phyloP scores from a whole-genome alignment of 1,140 invertebrate genomes.

The Sarcophaga bullata region DNA sequence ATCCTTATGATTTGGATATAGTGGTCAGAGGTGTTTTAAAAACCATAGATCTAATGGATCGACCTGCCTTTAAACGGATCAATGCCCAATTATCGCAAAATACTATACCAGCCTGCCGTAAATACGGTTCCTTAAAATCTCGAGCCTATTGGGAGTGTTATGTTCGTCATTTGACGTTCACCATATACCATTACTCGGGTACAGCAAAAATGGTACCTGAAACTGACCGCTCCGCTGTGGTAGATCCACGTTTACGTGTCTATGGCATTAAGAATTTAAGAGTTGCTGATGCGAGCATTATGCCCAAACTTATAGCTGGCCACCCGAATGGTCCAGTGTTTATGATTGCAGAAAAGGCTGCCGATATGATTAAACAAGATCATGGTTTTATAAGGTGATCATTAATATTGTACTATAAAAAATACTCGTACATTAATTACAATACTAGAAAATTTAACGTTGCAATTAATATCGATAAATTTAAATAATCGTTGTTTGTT shows the following conservation, averaged over 20 bases:
- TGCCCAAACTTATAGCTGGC: slow-evolving; percentile 70
- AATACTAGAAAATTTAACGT: no score
- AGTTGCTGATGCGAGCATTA: slow-evolving; percentile 81
- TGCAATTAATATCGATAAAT: no score
- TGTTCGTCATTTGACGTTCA: slow-evolving; percentile 73
- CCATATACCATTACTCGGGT: slow-evolving; percentile 81
- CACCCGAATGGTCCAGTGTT: slow-evolving; percentile 74
- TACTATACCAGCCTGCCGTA: slow-evolving; percentile 73
- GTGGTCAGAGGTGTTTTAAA: slow-evolving; percentile 73
- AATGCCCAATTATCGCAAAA: slow-evolving; percentile 71
- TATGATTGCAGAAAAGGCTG: slow-evolving; percentile 79
- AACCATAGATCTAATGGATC: slow-evolving; percentile 70
- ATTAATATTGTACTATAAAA: no score
- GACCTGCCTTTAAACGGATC: slow-evolving; percentile 71
- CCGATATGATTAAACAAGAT: slow-evolving; percentile 74
- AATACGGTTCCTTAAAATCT: slow-evolving; percentile 72
- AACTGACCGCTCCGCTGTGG: slow-evolving; percentile 75
- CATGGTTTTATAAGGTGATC: slow-evolving; percentile 60
- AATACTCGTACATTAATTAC: no score
- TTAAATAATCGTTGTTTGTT: no score
- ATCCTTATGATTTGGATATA: slow-evolving; percentile 72
- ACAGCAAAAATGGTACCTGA: slow-evolving; percentile 87
- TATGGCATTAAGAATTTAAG: slow-evolving; percentile 75
- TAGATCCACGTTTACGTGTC: slow-evolving; percentile 76
- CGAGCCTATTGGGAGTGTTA: slow-evolving; percentile 81